These are phyloP conservation scores for Elephantulus edwardii DNA, from an alignment of 2,113 vertebrate genomes.

Conservation along the genomic window DNA sequence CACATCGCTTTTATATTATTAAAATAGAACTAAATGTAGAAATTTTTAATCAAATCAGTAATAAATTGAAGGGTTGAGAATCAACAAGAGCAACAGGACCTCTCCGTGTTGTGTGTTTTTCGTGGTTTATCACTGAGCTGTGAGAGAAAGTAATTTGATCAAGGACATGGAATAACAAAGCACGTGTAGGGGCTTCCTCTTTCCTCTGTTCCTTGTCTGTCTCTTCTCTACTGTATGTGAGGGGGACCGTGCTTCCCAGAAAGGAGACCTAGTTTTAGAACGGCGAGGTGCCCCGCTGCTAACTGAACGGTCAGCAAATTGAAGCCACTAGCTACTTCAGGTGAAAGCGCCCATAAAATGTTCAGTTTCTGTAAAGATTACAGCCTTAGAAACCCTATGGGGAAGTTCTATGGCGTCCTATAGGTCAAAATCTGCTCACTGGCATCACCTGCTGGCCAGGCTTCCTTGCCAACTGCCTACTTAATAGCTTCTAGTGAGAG, in stretches of 20 bases:
- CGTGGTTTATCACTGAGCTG: background rate
- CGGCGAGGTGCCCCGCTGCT: background rate
- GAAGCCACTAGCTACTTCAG: background rate
- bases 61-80: background rate
- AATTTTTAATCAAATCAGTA: background rate
- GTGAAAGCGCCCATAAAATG: background rate
- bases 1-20: background rate
- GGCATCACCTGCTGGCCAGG: background rate
- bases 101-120: background rate
- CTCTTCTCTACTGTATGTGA: background rate
- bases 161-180: background rate
- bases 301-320: background rate
- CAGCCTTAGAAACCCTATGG: background rate
- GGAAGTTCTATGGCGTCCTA: background rate
- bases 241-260: background rate
- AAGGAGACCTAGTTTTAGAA: background rate
- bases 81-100: background rate
- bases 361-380: background rate
- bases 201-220: background rate
- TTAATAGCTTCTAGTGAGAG: background rate
- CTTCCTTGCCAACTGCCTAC: background rate
- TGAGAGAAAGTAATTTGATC: background rate
- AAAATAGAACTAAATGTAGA: background rate
- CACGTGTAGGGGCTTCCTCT: background rate
- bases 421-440: background rate